Evolutionary conservation across 2,113 vertebrate genomes (phyloP).

Genomic region (Lethenteron reissneri): DNA sequence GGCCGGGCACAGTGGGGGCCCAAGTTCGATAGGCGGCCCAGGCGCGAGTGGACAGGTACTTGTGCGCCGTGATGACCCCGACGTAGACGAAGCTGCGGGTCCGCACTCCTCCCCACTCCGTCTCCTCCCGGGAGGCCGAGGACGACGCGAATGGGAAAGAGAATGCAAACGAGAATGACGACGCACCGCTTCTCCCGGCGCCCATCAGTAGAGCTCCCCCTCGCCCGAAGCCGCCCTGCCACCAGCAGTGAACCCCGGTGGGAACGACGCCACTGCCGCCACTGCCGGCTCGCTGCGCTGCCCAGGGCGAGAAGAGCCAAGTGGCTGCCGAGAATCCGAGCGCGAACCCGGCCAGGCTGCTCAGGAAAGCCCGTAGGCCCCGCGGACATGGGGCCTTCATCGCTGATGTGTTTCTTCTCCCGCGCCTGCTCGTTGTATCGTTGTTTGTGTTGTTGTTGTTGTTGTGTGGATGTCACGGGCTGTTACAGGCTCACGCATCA

Average conservation of each 20-base stretch:
- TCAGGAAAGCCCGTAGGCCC: conserved; percentile 62
- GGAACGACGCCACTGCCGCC: too few species aligned
- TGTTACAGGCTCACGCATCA: too few species aligned
- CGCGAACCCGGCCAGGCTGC: conserved; percentile 55
- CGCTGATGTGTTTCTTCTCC: too few species aligned
- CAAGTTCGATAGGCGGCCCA: conserved; percentile 45
- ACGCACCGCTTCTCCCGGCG: neutral
- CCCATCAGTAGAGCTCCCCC: neutral
- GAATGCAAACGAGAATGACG: too few species aligned
- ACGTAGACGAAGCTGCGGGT: conserved; percentile 40
- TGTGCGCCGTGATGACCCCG: conserved; percentile 60
- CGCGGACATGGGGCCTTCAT: conserved; percentile 17
- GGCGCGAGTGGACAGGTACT: conserved; percentile 47
- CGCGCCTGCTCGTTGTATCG: too few species aligned
- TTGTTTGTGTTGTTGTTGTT: too few species aligned
- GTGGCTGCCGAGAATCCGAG: conserved; percentile 71
- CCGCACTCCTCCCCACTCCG: too few species aligned
- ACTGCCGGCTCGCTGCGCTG: conserved; percentile 34
- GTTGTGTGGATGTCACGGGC: too few species aligned
- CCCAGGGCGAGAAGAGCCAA: too few species aligned
- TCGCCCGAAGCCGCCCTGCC: conserved; percentile 12
- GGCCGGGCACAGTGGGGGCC: conserved; percentile 38
- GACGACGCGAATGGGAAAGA: too few species aligned
- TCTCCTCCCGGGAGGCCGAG: too few species aligned
- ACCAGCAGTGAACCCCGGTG: too few species aligned